phyloP scores from a whole-genome alignment of 2,113 vertebrate genomes.

The Chaenocephalus aceratus region DNA sequence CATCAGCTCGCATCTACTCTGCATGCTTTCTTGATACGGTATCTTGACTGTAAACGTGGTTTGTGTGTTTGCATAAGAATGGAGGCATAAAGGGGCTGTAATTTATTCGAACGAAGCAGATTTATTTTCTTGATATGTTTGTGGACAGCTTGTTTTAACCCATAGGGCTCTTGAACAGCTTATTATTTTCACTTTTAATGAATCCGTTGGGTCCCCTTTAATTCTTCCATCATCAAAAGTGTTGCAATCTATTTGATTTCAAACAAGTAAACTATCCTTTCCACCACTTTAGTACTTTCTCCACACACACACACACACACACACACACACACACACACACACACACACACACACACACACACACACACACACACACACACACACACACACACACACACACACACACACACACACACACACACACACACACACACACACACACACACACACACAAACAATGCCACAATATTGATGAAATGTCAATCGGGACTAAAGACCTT shows the following conservation, averaged over 20 bases:
- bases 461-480: constrained; percentile 43
- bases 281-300: no score
- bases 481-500: constrained; percentile 13
- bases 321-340: no score
- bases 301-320: no score
- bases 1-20: constrained; percentile 9
- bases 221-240: no score
- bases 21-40: neutral
- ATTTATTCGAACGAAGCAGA: neutral
- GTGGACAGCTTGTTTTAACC: neutral
- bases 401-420: no score
- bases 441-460: neutral
- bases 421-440: no score
- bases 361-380: no score
- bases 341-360: no score
- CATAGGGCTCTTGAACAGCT: neutral
- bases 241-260: no score
- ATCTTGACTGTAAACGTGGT: constrained; percentile 15
- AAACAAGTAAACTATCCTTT: no score
- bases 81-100: neutral
- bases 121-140: constrained; percentile 7
- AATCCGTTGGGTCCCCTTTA: neutral
- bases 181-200: neutral
- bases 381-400: no score
- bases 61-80: constrained; percentile 25